Base-by-base conservation (phyloP, 2,888 invertebrate species). In the Pegoplata infirma region DNA sequence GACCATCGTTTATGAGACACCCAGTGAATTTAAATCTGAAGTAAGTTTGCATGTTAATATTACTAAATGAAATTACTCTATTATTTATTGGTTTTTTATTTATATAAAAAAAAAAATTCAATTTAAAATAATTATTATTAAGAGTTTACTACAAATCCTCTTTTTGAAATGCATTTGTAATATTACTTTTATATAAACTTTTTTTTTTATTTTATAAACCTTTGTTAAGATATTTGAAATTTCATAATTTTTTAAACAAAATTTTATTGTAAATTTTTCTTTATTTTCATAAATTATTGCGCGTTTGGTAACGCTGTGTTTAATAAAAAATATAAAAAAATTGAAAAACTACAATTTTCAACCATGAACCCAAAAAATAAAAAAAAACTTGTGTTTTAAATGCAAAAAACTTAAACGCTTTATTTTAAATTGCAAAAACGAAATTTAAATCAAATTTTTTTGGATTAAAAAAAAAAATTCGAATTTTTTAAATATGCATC, bases 1-100 rank as follows among this genome's bases (percentile, higher is more conserved):
- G 88, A 93, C 93, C 8, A 91, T 93, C 36, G 91, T 93, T 51
- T 93, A 92, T 83, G 93, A 93, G 80, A 82, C 85, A 32, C 85
- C 86, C 12, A 81, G 81, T 80, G 86, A 88, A 82, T 85, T 87
- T 68, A 86, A 87, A 86, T 84, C 85, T 79, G 87, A 88, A 88
- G 89, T 89, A 88, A 86, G 87, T 87, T 66, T 87, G 88, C 87
- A 88, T 88, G 86, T 85, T 71, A 63, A 63, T 63, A 44, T 69
- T 23, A 28, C n/a, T 55, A 69, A 49, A 8, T 68, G 40, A 75
- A 16, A 28, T 23, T 19, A 21, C 36, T n/a, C n/a, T n/a, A n/a
- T n/a, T 36, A 25, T 56, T 56, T 28, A 46, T 53, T 44, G 25
- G 19, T 64, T 73, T 49, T 40, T 10, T 40, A 12, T 40, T 32